Evolutionary conservation across 2,113 vertebrate species (phyloP), one percentile per base, ranked within the genome.

Genomic region (Patagioenas fasciata): DNA sequence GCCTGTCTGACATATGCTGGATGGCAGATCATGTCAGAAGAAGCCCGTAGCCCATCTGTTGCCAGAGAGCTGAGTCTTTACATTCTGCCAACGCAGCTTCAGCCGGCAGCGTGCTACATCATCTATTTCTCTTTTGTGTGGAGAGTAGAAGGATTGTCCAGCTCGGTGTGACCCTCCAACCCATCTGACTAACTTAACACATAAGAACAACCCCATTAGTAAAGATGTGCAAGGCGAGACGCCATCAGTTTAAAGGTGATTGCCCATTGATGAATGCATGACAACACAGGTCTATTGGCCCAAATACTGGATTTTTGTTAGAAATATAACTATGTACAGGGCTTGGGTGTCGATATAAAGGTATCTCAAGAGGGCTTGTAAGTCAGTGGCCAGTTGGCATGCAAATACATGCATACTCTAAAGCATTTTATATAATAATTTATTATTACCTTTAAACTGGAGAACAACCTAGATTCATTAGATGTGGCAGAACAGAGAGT

Each of bases 21-120:
- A 47, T 95, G 83, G 96, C 95, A 97, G 93, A 95, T 96, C 93
- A 92, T 97, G 91, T 96, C 88, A 97, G 95, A 96, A 96, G 93
- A 89, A 96, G 96, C 91, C 91, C 91, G 85, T 57, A 92, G 96
- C 84, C 96, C 92, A 93, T 96, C 96, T 97, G 96, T 62, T 93
- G 88, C 89, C 94, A 96, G 83, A 95, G 8, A 93, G 90, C 92
- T 87, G 77, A 93, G 73, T 95, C 93, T 88, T 89, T 53, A 32
- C 77, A 92, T 96, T 96, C 96, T 96, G 91, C 96, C 96, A 95
- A 93, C 80, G 73, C 93, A 93, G 93, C 93, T 95, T 81, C 96
- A 95, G 95, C 91, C 96, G 96, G 94, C 83, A 80, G 86, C 53
- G 51, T 65, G 83, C 86, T 79, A 57, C 73, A 84, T 79, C 26